These are phyloP conservation scores for Cerceris rybyensis DNA, from an alignment of 2,888 invertebrate genomes.

Conservation along the genomic window DNA sequence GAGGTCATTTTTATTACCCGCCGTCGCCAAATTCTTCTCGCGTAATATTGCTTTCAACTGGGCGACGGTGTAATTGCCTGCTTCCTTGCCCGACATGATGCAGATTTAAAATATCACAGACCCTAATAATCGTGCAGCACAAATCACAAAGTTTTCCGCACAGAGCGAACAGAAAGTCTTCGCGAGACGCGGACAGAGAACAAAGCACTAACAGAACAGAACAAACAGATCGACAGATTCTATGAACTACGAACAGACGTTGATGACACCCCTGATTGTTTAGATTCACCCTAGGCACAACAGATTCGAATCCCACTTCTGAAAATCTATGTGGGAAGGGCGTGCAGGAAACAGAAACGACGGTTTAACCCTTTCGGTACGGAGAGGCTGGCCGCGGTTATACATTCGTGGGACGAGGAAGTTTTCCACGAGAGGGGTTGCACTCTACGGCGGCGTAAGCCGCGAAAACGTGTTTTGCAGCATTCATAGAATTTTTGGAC, in stretches of 20 bases:
- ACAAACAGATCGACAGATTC: background rate
- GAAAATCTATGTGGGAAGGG: no score
- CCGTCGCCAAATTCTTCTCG: background rate
- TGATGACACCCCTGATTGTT: no score
- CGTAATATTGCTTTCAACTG: background rate
- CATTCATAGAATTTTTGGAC: no score
- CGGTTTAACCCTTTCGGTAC: no score
- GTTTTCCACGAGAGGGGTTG: no score
- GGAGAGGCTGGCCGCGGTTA: no score
- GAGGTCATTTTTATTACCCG: background rate
- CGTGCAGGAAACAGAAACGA: no score
- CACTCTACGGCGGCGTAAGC: no score
- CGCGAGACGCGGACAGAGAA: background rate
- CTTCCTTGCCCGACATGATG: background rate
- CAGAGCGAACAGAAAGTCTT: background rate
- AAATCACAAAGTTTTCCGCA: background rate
- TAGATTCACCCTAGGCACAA: no score
- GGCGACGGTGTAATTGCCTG: background rate
- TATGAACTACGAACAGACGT: no score
- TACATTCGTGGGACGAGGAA: no score
- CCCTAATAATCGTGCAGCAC: background rate
- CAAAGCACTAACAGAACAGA: background rate
- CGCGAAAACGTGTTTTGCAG: no score
- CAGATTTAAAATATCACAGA: background rate
- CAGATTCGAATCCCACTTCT: conserved; percentile 11